Conservation (phyloP, 2,797 vertebrate species). For the Phylloscopus collybita region DNA sequence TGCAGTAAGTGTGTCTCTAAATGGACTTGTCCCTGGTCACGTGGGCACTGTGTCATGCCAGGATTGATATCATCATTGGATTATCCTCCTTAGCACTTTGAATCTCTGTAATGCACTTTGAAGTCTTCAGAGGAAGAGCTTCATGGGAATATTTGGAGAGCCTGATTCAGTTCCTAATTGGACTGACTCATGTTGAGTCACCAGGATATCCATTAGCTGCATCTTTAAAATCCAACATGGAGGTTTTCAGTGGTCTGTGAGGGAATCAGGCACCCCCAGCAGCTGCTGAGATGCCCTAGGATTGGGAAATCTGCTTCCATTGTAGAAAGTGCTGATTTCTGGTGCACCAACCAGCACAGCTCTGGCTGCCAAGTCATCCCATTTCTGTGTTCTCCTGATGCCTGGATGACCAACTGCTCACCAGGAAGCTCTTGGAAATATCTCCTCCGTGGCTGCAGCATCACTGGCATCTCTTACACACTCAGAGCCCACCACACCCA, state of each 20-base stretch:
- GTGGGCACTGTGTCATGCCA: constrained; percentile 1
- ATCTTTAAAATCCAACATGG: constrained; percentile 9
- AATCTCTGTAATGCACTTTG: constrained; percentile 51
- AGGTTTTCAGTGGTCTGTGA: not conserved
- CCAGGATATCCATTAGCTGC: constrained; percentile 41
- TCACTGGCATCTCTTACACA: constrained; percentile 66
- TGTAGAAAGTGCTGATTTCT: not conserved
- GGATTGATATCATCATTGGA: constrained; percentile 50
- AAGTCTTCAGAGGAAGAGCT: constrained; percentile 61
- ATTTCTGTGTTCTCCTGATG: not conserved
- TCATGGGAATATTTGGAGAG: constrained; percentile 58
- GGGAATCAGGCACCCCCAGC: not conserved
- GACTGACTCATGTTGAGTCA: constrained; percentile 56
- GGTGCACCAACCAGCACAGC: not conserved
- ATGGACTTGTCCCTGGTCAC: constrained; percentile 18
- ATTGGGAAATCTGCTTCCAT: not conserved
- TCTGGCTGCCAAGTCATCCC: not conserved
- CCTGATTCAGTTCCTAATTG: constrained; percentile 68
- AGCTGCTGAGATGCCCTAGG: not conserved
- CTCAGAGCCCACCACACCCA: constrained; percentile 68
- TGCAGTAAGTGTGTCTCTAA: not conserved
- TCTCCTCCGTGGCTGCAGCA: constrained; percentile 56
- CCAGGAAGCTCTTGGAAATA: constrained; percentile 26
- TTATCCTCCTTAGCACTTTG: constrained; percentile 37
- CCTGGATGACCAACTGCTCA: not conserved